These are phyloP conservation scores for Eucriotettix oculatus DNA, from an alignment of 2,888 invertebrate genomes.

Conservation along the genomic window DNA sequence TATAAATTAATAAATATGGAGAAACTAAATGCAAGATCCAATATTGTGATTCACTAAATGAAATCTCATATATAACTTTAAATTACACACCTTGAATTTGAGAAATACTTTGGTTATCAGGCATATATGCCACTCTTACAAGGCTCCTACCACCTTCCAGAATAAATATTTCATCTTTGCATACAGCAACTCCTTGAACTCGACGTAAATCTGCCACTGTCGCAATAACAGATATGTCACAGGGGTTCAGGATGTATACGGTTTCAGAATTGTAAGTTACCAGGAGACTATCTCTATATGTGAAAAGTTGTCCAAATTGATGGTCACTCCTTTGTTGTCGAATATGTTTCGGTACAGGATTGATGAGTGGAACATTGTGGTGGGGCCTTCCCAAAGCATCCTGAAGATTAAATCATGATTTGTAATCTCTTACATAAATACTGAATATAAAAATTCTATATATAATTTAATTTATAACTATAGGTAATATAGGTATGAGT, in stretches of 20 bases:
- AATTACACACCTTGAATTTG: constrained; percentile 4
- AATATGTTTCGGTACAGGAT: constrained; percentile 12
- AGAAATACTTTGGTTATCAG: constrained; percentile 30
- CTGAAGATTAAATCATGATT: not conserved
- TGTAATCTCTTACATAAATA: too few species aligned
- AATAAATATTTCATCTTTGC: constrained; percentile 46
- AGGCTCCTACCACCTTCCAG: constrained; percentile 64
- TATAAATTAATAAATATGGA: too few species aligned
- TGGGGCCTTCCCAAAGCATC: constrained; percentile 12
- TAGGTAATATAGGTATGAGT: too few species aligned
- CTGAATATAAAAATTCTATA: too few species aligned
- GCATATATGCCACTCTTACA: constrained; percentile 56
- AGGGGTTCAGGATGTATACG: constrained; percentile 61
- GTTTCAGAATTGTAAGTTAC: constrained; percentile 55
- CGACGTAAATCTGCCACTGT: constrained; percentile 30
- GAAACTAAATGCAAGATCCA: too few species aligned
- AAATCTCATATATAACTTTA: not conserved
- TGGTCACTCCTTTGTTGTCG: constrained; percentile 32
- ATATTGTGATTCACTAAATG: too few species aligned
- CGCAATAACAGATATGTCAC: constrained; percentile 45
- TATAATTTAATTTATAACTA: too few species aligned
- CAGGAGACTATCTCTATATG: constrained; percentile 54
- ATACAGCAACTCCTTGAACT: constrained; percentile 12
- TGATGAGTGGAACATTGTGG: constrained; percentile 26
- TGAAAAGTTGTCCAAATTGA: constrained; percentile 44